Evolutionary conservation across 1,140 invertebrate genomes (phyloP), one percentile per base, ranked within the genome.

Genomic region (Philotrypesis tridentata): DNA sequence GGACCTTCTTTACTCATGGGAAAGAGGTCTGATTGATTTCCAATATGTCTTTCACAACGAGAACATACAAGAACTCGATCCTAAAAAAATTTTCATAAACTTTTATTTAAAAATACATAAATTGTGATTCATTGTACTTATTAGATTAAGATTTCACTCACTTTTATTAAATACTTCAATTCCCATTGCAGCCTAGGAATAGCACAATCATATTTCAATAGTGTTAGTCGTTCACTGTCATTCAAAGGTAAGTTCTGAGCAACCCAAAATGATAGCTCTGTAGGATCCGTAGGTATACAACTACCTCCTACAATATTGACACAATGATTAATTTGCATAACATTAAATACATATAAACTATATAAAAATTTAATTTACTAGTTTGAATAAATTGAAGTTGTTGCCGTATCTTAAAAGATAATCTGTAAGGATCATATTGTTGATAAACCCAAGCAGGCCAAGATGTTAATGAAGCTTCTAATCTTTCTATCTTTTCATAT

Each of bases 1-100:
- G 96, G 94, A 0, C 96, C 96, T 88, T 96, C 95, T 80, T 94
- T 93, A 21, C 96, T 95, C 96, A 97, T 96, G 61, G 95, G 94
- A 89, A 98, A 96, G 55, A 97, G 93, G 85, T 97, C 93, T 5
- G 91, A 93, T 68, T 94, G 95, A 83, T 94, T 92, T 21, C 95
- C 95, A 65, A 97, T 93, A 17, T 91, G 86, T 12, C 87, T 84
- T 29, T 91, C 89, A 88, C 96, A 97, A 73, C 93, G 90, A 33
- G 88, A 89, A 85, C 96, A 97, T 82, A 93, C 94, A 29, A 96
- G 92, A 65, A 93, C 89, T 70, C 94, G 92, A 84, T 94, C 93
- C 84, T 75, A 1, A 65, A 75, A 33, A 67, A 21, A 71, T 29
- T 61, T 63, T 63, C 33, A 40, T 21, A 11, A 55, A 67, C 27